phyloP scores from a whole-genome alignment of 2,113 vertebrate genomes.

The Calypte anna region DNA sequence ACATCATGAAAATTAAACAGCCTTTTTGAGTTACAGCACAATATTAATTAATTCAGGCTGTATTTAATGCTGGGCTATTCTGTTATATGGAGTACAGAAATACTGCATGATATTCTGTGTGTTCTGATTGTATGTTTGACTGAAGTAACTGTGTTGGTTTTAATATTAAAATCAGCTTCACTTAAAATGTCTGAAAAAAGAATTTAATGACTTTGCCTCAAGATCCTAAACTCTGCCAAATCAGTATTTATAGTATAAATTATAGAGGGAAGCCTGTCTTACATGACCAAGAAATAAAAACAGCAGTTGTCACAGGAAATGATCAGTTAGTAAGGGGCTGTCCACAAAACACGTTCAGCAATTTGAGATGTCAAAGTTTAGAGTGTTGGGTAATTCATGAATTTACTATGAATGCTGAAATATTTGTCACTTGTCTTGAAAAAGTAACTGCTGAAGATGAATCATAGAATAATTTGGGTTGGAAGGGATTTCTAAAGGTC shows the following conservation, averaged over 20 bases:
- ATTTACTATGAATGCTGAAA: neutral
- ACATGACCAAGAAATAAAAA: neutral
- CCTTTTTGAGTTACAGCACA: neutral
- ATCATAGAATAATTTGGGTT: too few relatives aligned
- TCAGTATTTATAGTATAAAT: neutral
- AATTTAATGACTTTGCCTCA: neutral
- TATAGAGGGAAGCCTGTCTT: neutral
- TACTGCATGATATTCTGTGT: neutral
- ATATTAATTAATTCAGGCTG: neutral
- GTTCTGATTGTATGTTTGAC: neutral
- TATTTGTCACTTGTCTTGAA: neutral
- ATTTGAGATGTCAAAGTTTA: neutral
- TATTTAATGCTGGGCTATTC: neutral
- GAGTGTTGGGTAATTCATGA: neutral
- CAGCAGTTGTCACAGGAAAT: slow-evolving; percentile 1
- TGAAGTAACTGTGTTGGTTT: neutral
- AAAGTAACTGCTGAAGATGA: neutral
- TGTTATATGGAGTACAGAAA: neutral
- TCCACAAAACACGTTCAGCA: neutral
- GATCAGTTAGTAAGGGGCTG: neutral
- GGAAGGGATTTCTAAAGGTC: too few relatives aligned
- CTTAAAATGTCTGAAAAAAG: neutral
- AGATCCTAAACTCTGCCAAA: neutral
- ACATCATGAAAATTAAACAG: neutral
- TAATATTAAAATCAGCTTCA: neutral